phyloP scores from a whole-genome alignment of 2,113 vertebrate species.

The Lasiurus borealis region DNA sequence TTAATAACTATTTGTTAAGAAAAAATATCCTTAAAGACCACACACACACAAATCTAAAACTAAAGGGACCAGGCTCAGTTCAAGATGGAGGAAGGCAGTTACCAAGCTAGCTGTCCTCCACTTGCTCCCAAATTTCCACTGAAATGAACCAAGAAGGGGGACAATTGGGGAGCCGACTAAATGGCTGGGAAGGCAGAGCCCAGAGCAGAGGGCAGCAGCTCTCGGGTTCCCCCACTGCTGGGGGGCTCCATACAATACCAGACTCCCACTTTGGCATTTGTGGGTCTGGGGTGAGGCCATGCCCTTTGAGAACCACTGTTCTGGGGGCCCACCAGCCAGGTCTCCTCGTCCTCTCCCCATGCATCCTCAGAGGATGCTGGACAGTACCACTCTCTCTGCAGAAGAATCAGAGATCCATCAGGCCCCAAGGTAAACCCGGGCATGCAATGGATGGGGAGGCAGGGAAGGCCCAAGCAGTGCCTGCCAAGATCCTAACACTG shows the following conservation, averaged over 20 bases:
- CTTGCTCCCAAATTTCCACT: not conserved
- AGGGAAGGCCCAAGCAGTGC: not conserved
- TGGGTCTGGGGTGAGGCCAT: not conserved
- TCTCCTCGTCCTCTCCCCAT: rapidly evolving
- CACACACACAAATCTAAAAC: not conserved
- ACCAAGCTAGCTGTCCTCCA: not conserved
- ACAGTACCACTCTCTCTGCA: not conserved
- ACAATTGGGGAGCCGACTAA: not conserved
- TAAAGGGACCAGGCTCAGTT: not conserved
- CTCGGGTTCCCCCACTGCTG: not conserved
- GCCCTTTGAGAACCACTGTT: not conserved
- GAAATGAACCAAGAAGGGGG: not conserved
- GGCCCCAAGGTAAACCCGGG: not conserved
- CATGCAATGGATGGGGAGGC: rapidly evolving
- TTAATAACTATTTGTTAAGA: not conserved
- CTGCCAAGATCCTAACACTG: not conserved
- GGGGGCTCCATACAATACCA: too few relatives aligned
- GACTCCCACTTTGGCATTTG: too few relatives aligned
- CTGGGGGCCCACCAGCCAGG: not conserved
- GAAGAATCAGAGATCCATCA: not conserved
- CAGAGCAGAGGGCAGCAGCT: too few relatives aligned
- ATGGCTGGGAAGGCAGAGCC: not conserved
- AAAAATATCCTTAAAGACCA: not conserved
- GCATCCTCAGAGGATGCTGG: not conserved
- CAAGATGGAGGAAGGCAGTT: not conserved